Percentiles rank a stretch among this genome's conserved stretches.
phyloP scores from a whole-genome alignment of 2,797 vertebrate species.

The Sphenodon punctatus region DNA sequence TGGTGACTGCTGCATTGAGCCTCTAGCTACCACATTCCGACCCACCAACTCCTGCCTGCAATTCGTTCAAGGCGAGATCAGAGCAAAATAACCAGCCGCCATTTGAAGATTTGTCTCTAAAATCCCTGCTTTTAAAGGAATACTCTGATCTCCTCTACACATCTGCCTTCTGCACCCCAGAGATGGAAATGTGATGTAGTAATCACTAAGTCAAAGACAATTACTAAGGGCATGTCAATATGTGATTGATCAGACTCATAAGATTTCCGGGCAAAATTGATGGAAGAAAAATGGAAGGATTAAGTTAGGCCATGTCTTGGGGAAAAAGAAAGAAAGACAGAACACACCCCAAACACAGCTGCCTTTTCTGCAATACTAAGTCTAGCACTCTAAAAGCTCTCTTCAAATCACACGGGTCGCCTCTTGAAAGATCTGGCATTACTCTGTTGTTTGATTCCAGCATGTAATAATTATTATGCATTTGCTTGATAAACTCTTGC shows the following conservation, averaged over 20 bases:
- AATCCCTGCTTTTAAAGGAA: too few species aligned
- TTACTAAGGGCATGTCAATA: neutral
- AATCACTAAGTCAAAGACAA: neutral
- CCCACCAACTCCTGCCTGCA: too few species aligned
- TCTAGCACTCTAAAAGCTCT: neutral
- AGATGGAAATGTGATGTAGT: neutral
- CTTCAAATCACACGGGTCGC: neutral
- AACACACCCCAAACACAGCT: neutral
- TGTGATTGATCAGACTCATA: neutral
- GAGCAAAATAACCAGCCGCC: too few species aligned
- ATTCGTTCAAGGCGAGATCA: too few species aligned
- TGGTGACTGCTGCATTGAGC: neutral
- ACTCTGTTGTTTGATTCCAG: neutral
- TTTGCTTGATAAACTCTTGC: constrained; percentile 1
- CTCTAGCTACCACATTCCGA: neutral
- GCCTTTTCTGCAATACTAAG: neutral
- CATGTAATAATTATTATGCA: neutral
- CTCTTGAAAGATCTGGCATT: neutral
- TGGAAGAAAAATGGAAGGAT: neutral
- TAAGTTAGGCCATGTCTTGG: neutral
- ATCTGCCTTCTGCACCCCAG: neutral
- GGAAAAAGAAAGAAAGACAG: neutral
- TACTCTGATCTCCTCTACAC: too few species aligned
- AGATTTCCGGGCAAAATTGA: neutral
- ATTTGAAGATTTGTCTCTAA: accelerated